Evolutionary conservation across 2,797 vertebrate species (phyloP), one percentile per base, ranked within the genome.

Genomic region (Babyrousa celebensis): DNA sequence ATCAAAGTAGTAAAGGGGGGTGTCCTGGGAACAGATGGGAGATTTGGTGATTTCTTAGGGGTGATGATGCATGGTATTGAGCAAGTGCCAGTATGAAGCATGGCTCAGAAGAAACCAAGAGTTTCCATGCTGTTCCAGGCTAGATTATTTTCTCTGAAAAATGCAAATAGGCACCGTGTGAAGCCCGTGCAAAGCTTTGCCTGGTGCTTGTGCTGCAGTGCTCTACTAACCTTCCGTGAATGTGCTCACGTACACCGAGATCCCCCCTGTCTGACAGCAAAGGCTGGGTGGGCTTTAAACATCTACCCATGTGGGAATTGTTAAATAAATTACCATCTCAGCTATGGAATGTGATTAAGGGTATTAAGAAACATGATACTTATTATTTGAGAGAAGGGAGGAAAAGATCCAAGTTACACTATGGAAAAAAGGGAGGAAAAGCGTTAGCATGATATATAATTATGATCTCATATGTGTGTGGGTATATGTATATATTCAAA

Each of bases 341-440:
- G 56, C 52, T 82, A 16, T 36, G n/a, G 27, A 72, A 48, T 78
- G 17, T 21, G 72, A 70, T 60, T 70, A 68, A 93, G 14, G 6
- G 7, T 77, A n/a, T 93, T 95, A 71, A 91, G 32, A 80, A 86
- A 75, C 25, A 70, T 67, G 27, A 29, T 94, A 40, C 84, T 65
- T 85, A 32, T 36, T 71, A n/a, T 56, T 85, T 87, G 36, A 29
- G n/a, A 79, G 43, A 95, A n/a, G 65, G 25, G 62, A 68, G n/a
- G 77, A 62, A 91, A 92, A 89, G 21, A 85, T 63, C 12, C 79
- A 40, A 32, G 18, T 68, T 75, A 75, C 6, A n/a, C 29, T 58
- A 20, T 60, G 94, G 94, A 32, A 75, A 89, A 96, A 54, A 3
- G 18, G 27, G 32, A 16, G 29, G 9, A 18, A 60, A 72, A n/a